Evolutionary conservation across 1,140 invertebrate genomes (phyloP).

Genomic region (Bombus fervidus): DNA sequence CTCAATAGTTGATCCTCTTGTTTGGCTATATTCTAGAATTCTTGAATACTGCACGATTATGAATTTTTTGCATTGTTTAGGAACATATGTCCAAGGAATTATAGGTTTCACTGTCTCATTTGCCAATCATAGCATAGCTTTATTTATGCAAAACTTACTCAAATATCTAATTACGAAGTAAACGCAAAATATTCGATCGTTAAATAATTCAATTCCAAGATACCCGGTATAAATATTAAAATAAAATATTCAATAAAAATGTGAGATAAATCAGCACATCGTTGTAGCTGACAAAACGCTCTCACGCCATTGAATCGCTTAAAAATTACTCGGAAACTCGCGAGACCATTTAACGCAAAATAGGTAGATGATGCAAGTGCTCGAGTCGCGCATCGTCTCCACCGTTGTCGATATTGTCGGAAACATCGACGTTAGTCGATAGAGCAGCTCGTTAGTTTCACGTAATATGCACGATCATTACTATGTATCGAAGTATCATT

Average conservation of each 20-base stretch:
- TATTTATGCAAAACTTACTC: too few species aligned
- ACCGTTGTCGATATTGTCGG: not conserved
- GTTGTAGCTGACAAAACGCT: not conserved
- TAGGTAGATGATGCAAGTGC: not conserved
- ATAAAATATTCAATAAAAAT: not conserved
- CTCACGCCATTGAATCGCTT: not conserved
- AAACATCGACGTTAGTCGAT: slow-evolving; percentile 4
- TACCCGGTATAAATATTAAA: not conserved
- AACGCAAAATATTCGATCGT: not conserved
- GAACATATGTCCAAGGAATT: too few species aligned
- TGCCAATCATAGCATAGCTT: too few species aligned
- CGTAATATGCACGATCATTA: slow-evolving; percentile 50
- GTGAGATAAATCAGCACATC: not conserved
- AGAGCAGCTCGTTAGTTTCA: slow-evolving; percentile 48
- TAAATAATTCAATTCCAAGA: not conserved
- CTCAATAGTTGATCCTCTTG: too few species aligned
- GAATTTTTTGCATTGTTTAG: too few species aligned
- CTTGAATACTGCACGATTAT: too few species aligned
- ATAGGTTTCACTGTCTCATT: too few species aligned
- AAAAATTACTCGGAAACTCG: not conserved
- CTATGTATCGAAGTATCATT: slow-evolving; percentile 57
- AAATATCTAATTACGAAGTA: too few species aligned
- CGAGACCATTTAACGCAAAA: not conserved
- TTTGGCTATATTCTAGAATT: too few species aligned
- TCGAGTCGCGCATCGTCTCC: not conserved